phyloP scores from a whole-genome alignment of 2,113 vertebrate genomes.

The Brachyhypopomus occidentalis region DNA sequence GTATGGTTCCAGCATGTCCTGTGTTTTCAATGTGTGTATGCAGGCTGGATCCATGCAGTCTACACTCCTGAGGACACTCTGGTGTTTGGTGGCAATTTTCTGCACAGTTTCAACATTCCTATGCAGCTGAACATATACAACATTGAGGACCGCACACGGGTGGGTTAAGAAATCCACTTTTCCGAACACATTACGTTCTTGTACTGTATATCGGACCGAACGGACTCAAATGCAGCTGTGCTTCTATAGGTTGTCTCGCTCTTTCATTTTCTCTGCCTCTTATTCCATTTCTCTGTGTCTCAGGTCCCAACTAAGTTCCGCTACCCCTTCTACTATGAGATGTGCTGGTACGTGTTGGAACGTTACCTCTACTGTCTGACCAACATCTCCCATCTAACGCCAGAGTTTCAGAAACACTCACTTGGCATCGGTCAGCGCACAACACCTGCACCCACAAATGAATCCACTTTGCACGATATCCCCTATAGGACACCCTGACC shows the following conservation, averaged over 20 bases:
- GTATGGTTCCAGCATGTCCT: neutral
- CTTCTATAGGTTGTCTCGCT: neutral
- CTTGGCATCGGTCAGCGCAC: constrained; percentile 87
- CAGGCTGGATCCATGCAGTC: constrained; percentile 98
- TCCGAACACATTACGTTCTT: neutral
- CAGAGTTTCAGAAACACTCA: constrained; percentile 95
- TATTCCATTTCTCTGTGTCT: constrained; percentile 7
- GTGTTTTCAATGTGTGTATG: neutral
- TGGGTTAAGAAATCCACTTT: constrained; percentile 63
- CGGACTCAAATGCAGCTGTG: neutral
- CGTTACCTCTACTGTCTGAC: constrained; percentile 95
- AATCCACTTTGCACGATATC: neutral
- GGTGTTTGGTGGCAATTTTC: constrained; percentile 96
- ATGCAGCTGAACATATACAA: constrained; percentile 98
- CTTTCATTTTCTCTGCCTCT: neutral
- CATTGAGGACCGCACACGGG: constrained; percentile 95
- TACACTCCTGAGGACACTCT: constrained; percentile 96
- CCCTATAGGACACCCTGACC: neutral
- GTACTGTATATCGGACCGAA: neutral
- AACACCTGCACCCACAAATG: neutral
- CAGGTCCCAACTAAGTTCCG: constrained; percentile 97
- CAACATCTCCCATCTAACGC: constrained; percentile 88
- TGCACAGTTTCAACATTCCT: constrained; percentile 98
- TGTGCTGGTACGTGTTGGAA: constrained; percentile 98
- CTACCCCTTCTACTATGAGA: constrained; percentile 98